phyloP scores from a whole-genome alignment of 2,797 vertebrate genomes.

The Chanos chanos region DNA sequence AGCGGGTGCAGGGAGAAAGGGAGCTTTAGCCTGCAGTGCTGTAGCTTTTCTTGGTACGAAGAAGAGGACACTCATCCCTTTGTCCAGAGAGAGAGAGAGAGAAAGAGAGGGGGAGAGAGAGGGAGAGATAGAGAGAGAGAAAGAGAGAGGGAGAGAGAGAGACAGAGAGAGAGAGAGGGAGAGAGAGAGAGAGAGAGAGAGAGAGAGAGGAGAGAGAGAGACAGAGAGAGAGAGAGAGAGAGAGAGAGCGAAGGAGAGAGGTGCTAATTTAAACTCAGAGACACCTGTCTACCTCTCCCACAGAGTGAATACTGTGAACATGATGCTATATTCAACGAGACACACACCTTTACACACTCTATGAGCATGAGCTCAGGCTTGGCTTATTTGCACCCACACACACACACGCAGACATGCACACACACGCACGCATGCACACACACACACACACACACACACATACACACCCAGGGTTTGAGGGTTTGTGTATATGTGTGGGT shows the following conservation, averaged over 20 bases:
- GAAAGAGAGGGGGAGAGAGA: conserved; percentile 35
- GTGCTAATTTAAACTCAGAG: conserved; percentile 46
- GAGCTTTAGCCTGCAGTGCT: conserved; percentile 32
- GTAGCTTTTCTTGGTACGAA: conserved; percentile 32
- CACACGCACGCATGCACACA: neutral
- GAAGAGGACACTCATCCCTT: conserved; percentile 29
- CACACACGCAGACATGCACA: neutral
- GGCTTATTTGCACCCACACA: neutral
- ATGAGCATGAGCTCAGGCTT: neutral
- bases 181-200: neutral
- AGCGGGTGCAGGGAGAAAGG: conserved; percentile 1
- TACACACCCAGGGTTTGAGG: no score
- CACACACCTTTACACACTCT: conserved; percentile 20
- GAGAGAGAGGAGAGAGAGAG: neutral
- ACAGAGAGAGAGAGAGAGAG: conserved; percentile 7
- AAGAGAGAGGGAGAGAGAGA: neutral
- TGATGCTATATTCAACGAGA: no score
- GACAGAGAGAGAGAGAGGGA: neutral
- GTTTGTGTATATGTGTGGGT: no score
- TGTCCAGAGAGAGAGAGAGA: conserved; percentile 24
- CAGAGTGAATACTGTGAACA: conserved; percentile 25
- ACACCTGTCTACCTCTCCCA: conserved; percentile 36
- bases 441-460: neutral
- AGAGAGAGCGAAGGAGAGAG: conserved; percentile 31
- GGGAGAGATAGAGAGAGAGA: conserved; percentile 34